Conservation (phyloP, 2,113 vertebrate species). For the Lophura nycthemera region DNA sequence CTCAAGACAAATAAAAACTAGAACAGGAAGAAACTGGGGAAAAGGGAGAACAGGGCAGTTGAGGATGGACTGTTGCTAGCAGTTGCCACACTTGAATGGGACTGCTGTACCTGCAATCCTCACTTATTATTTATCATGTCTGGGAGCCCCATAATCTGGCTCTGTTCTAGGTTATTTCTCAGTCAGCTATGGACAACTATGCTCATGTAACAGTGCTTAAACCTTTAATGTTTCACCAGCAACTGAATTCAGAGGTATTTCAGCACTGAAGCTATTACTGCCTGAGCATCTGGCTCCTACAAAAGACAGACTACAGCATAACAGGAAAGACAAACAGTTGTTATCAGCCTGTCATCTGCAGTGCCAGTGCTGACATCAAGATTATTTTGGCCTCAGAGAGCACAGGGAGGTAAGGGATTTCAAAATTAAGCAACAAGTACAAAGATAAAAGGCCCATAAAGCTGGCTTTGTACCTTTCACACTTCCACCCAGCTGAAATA, state of each 20-base stretch:
- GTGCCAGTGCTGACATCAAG: neutral
- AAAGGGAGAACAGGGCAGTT: neutral
- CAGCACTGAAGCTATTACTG: neutral
- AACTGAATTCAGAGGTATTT: neutral
- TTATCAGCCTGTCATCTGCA: neutral
- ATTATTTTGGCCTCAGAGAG: neutral
- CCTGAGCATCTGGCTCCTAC: neutral
- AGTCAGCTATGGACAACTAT: neutral
- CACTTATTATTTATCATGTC: neutral
- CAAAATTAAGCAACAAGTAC: neutral
- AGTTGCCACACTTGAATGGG: neutral
- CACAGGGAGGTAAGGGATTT: neutral
- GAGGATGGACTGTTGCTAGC: neutral
- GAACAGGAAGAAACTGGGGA: neutral
- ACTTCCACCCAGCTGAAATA: neutral
- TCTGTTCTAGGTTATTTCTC: neutral
- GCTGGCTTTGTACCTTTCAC: neutral
- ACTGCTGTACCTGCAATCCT: neutral
- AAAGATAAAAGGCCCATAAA: neutral
- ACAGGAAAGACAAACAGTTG: neutral
- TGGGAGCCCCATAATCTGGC: neutral
- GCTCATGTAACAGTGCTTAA: neutral
- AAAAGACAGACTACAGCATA: neutral
- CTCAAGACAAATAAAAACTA: neutral
- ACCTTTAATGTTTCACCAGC: neutral